Evolutionary conservation across 1,140 invertebrate species (phyloP).

Genomic region (Lordiphosa stackelbergi): DNA sequence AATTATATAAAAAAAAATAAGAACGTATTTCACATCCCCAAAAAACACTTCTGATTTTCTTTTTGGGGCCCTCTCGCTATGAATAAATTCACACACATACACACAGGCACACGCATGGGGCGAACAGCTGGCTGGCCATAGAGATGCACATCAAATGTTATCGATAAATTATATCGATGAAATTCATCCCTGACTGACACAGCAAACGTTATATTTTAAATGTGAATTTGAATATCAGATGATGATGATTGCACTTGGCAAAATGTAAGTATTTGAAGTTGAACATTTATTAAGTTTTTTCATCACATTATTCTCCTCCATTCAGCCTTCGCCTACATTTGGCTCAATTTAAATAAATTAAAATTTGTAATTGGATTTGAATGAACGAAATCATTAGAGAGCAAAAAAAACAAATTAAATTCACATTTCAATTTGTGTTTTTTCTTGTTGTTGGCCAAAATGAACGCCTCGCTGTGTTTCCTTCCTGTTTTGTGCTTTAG

Average conservation of each 20-base stretch:
- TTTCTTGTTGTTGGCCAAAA: slow-evolving; percentile 6
- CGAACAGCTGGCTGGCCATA: slow-evolving; percentile 46
- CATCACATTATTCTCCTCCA: too few species aligned
- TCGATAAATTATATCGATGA: slow-evolving; percentile 2
- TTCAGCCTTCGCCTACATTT: slow-evolving; percentile 47
- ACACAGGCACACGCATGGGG: slow-evolving; percentile 10
- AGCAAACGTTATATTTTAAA: neutral
- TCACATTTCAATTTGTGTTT: slow-evolving; percentile 7
- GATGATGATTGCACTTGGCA: too few species aligned
- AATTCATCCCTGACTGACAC: neutral
- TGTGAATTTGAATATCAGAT: neutral
- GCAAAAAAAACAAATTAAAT: neutral
- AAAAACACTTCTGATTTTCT: slow-evolving; percentile 31
- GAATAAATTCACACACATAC: slow-evolving; percentile 54
- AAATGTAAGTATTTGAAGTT: too few species aligned
- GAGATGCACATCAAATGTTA: slow-evolving; percentile 12
- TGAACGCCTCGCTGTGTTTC: slow-evolving; percentile 22
- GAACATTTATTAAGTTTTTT: too few species aligned
- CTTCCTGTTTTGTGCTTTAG: slow-evolving; percentile 24
- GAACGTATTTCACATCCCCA: slow-evolving; percentile 27
- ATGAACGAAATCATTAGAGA: neutral
- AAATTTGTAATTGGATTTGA: slow-evolving; percentile 13
- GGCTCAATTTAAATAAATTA: slow-evolving; percentile 13
- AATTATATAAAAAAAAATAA: slow-evolving; percentile 39
- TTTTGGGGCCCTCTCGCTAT: slow-evolving; percentile 40